Evolutionary conservation across 2,888 invertebrate genomes (phyloP).

Genomic region (Leptinotarsa haldemani): DNA sequence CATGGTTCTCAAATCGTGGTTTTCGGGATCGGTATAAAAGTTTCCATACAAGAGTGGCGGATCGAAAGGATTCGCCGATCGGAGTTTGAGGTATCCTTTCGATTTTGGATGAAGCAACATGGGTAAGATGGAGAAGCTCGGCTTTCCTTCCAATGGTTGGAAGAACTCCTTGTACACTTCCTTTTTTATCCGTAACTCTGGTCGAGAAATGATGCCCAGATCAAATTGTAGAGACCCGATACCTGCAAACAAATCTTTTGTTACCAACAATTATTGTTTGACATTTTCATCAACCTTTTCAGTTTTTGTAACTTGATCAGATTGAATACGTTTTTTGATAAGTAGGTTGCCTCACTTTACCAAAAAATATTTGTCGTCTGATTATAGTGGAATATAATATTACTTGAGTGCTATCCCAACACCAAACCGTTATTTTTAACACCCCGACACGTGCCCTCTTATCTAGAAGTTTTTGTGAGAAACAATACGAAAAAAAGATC

Average conservation of each 20-base stretch:
- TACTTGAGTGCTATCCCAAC: no score
- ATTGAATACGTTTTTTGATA: no score
- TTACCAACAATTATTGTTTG: not conserved
- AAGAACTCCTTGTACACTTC: slow-evolving; percentile 69
- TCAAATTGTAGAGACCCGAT: slow-evolving; percentile 64
- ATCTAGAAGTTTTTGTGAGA: no score
- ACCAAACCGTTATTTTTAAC: no score
- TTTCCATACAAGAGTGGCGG: slow-evolving; percentile 73
- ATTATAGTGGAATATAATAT: no score
- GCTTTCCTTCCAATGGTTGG: slow-evolving; percentile 65
- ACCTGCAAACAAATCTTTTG: slow-evolving; percentile 51
- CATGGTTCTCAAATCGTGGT: slow-evolving; percentile 65
- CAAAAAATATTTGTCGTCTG: no score
- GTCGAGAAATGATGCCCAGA: slow-evolving; percentile 33
- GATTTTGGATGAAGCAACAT: slow-evolving; percentile 71
- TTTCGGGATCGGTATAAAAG: slow-evolving; percentile 67
- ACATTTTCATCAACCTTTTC: no score
- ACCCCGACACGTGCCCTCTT: no score
- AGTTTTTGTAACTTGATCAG: no score
- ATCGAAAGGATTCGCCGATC: slow-evolving; percentile 69
- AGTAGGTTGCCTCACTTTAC: no score
- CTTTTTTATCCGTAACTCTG: slow-evolving; percentile 30
- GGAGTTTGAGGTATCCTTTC: slow-evolving; percentile 67
- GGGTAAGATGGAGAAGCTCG: slow-evolving; percentile 67
- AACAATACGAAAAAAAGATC: no score